A percentile compares a stretch with the other conserved stretches of the same genome.
phyloP scores from a whole-genome alignment of 2,113 vertebrate genomes.

The Sylvietta virens region DNA sequence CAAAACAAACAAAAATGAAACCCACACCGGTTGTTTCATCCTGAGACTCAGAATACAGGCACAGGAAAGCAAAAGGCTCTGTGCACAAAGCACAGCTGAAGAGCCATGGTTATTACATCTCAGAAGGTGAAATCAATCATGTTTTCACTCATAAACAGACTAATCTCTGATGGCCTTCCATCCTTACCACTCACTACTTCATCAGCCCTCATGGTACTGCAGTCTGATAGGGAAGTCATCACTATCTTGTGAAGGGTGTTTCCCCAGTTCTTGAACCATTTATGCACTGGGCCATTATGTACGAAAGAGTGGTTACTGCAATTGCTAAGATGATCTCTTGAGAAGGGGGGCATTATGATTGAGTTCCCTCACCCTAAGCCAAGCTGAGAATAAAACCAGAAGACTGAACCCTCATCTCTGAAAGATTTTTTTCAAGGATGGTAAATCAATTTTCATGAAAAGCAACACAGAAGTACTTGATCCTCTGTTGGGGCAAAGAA shows the following conservation, averaged over 20 bases:
- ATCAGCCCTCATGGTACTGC: not conserved
- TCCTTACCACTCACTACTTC: not conserved
- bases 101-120: not conserved
- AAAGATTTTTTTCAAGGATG: not conserved
- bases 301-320: not conserved
- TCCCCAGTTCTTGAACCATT: not conserved
- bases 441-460: not conserved
- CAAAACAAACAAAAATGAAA: not conserved
- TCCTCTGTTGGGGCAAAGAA: not conserved
- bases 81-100: not conserved
- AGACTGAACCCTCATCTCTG: not conserved
- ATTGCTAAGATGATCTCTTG: not conserved
- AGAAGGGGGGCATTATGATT: rapidly evolving
- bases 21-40: not conserved
- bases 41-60: not conserved
- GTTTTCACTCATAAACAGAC: not conserved
- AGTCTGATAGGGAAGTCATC: not conserved
- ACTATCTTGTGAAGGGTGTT: not conserved
- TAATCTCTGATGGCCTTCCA: not conserved
- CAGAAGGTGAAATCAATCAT: not conserved
- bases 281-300: not conserved
- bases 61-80: not conserved
- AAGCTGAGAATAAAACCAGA: not conserved
- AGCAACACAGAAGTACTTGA: not conserved
- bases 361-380: not conserved